Conservation (phyloP, 2,888 invertebrate species). For the Morpho helenor region DNA sequence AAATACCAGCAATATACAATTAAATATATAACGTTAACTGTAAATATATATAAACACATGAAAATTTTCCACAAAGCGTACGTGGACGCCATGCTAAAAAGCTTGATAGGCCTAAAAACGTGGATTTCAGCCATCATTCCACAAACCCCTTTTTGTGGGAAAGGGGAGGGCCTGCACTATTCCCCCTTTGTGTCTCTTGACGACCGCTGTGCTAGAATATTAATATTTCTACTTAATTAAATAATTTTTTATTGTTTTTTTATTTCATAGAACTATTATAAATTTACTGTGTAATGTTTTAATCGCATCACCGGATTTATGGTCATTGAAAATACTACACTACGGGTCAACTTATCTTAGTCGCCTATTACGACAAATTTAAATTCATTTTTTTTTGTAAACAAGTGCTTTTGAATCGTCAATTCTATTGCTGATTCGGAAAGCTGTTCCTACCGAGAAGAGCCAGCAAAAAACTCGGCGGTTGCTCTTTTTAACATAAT, state of each 20-base stretch:
- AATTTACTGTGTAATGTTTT: no score
- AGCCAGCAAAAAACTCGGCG: no score
- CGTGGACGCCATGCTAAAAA: constrained; percentile 63
- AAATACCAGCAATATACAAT: no score
- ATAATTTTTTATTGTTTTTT: constrained; percentile 41
- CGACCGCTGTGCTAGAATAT: constrained; percentile 71
- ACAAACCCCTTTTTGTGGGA: constrained; percentile 34
- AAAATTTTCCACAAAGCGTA: constrained; percentile 48
- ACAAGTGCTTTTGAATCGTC: no score
- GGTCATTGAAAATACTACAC: constrained; percentile 24
- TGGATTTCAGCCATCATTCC: constrained; percentile 56
- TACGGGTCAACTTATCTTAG: no score
- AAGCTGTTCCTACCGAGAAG: no score
- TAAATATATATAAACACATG: constrained; percentile 40
- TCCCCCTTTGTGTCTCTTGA: constrained; percentile 58
- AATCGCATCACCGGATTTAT: no score
- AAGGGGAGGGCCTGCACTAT: constrained; percentile 52
- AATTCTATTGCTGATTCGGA: no score
- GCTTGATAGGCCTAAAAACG: constrained; percentile 74
- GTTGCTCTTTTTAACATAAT: no score
- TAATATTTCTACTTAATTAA: constrained; percentile 69
- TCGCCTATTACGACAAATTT: no score
- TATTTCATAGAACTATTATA: no score
- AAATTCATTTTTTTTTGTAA: no score
- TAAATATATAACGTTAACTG: constrained; percentile 22